Conservation (phyloP, 2,113 vertebrate genomes). For the Ploceus nigricollis region DNA sequence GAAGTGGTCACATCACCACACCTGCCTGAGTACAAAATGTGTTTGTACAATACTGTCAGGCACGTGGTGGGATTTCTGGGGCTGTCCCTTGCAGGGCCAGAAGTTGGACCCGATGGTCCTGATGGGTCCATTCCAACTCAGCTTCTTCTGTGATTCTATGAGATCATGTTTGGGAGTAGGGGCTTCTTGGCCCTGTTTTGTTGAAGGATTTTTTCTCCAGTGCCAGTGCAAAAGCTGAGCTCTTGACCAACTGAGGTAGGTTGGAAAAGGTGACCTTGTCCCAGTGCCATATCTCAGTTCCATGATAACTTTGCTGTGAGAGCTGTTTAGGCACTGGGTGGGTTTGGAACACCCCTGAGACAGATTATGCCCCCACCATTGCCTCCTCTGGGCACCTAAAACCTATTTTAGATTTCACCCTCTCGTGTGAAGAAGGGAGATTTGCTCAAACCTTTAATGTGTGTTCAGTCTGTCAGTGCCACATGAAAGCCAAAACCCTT, state of each 20-base stretch:
- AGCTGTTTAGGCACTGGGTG: background rate
- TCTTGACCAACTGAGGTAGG: background rate
- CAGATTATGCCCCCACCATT: background rate
- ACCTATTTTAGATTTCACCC: background rate
- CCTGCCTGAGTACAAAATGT: background rate
- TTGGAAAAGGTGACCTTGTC: background rate
- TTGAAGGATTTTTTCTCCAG: background rate
- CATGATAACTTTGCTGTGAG: background rate
- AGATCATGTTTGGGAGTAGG: background rate
- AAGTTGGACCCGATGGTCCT: accelerated
- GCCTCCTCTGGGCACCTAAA: background rate
- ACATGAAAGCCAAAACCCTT: background rate
- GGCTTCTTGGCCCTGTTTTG: background rate
- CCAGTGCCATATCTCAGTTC: background rate
- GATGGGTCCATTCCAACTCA: background rate
- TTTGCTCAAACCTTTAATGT: background rate
- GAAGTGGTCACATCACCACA: background rate
- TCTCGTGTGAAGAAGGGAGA: background rate
- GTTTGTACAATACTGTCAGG: background rate
- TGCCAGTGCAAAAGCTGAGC: background rate
- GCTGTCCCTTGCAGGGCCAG: background rate
- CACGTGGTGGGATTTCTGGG: background rate
- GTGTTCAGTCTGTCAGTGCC: background rate
- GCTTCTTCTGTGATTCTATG: background rate
- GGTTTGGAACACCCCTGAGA: background rate